Conservation (phyloP, 2,113 vertebrate species). For the Phoenicopterus ruber region DNA sequence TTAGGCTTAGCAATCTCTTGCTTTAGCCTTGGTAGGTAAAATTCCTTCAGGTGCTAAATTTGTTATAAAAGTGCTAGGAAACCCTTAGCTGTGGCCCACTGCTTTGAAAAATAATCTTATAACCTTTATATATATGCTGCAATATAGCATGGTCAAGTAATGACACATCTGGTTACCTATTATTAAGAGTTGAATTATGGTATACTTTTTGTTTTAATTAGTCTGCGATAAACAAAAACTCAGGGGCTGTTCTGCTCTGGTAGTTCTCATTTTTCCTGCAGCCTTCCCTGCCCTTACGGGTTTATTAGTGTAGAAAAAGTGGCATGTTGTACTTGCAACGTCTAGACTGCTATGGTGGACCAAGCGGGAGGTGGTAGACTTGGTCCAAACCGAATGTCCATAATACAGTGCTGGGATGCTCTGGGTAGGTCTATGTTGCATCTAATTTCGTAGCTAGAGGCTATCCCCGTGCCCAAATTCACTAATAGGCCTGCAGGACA, state of each 20-base stretch:
- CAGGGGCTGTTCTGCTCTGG: slow-evolving; percentile 68
- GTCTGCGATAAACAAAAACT: slow-evolving; percentile 72
- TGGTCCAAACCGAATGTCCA: background rate
- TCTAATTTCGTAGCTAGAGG: background rate
- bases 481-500: background rate
- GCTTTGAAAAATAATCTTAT: slow-evolving; percentile 61
- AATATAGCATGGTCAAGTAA: slow-evolving; percentile 55
- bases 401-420: background rate
- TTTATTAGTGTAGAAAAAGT: slow-evolving; percentile 69
- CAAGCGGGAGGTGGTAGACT: background rate
- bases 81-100: slow-evolving; percentile 36
- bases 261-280: slow-evolving; percentile 70
- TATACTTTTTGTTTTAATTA: slow-evolving; percentile 76
- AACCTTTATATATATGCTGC: slow-evolving; percentile 58
- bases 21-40: slow-evolving; percentile 39
- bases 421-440: background rate
- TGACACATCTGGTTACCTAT: slow-evolving; percentile 72
- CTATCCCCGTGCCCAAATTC: background rate
- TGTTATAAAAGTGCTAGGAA: slow-evolving; percentile 61
- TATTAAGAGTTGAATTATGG: slow-evolving; percentile 72
- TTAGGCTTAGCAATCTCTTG: slow-evolving; percentile 33
- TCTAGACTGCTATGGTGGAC: slow-evolving; percentile 23
- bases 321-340: background rate
- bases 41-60: slow-evolving; percentile 53
- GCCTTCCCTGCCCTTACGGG: slow-evolving; percentile 58